Conservation (phyloP, 2,113 vertebrate species). For the Lepisosteus oculatus region DNA sequence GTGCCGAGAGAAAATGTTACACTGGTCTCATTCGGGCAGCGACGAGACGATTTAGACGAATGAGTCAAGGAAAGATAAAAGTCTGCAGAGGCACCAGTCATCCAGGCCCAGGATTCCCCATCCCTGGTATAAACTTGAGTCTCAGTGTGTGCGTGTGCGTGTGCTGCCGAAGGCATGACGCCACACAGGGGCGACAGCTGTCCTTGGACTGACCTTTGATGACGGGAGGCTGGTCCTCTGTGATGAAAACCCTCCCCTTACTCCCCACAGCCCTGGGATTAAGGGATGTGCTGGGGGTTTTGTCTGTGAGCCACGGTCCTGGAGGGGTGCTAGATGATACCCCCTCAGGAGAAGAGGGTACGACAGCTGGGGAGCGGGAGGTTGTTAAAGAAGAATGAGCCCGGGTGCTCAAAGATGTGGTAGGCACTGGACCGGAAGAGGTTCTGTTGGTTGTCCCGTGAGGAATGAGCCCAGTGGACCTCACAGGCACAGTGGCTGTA, state of each 20-base stretch:
- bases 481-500: background rate
- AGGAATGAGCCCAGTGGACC: background rate
- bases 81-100: no score
- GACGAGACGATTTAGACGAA: no score
- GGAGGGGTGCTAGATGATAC: background rate
- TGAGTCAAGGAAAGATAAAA: no score
- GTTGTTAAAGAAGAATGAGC: no score
- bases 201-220: slow-evolving; percentile 46
- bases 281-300: background rate
- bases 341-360: background rate
- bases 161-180: no score
- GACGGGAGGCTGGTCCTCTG: slow-evolving; percentile 51
- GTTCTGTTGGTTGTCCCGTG: background rate
- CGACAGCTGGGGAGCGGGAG: background rate
- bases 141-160: no score
- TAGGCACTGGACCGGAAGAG: background rate
- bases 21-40: no score
- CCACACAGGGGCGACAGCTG: no score
- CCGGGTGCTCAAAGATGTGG: background rate
- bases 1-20: no score
- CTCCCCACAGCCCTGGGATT: background rate
- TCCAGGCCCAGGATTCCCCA: no score
- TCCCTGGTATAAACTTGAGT: no score
- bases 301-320: slow-evolving; percentile 10
- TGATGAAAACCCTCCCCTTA: slow-evolving; percentile 40